phyloP scores from a whole-genome alignment of 2,888 invertebrate genomes.

The Chrysopilus asiliformis region DNA sequence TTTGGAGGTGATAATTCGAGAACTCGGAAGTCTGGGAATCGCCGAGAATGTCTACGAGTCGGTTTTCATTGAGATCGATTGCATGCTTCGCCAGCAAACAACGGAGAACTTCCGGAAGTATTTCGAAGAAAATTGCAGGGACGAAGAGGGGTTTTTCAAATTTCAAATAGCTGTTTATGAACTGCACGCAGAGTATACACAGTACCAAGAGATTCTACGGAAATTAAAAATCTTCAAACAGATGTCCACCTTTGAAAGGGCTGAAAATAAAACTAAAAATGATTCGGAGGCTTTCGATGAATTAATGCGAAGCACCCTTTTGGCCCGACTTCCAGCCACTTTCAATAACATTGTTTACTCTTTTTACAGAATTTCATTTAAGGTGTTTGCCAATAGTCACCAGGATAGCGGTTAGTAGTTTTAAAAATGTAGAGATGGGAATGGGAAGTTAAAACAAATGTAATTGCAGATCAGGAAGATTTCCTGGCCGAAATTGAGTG shows the following conservation, averaged over 20 bases:
- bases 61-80: conserved; percentile 25
- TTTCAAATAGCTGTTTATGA: conserved; percentile 27
- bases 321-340: conserved; percentile 57
- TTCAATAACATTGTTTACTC: conserved; percentile 55
- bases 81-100: conserved; percentile 23
- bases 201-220: conserved; percentile 19
- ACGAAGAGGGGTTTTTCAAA: conserved; percentile 21
- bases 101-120: conserved; percentile 31
- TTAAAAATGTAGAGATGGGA: no score
- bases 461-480: conserved; percentile 19
- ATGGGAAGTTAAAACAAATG: neutral
- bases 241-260: conserved; percentile 14
- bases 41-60: conserved; percentile 22
- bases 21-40: conserved; percentile 14
- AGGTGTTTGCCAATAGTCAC: conserved; percentile 45
- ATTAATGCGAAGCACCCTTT: conserved; percentile 48
- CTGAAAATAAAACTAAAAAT: conserved; percentile 12
- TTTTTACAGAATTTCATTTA: conserved; percentile 67
- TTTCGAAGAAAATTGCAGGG: conserved; percentile 18
- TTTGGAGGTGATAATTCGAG: conserved; percentile 15
- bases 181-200: conserved; percentile 23
- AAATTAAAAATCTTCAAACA: conserved; percentile 19
- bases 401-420: no score
- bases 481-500: conserved; percentile 47
- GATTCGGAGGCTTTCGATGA: conserved; percentile 40